Percentiles rank a stretch among this genome's conserved stretches.
phyloP scores from a whole-genome alignment of 2,113 vertebrate genomes.

The Lipophrys pholis region DNA sequence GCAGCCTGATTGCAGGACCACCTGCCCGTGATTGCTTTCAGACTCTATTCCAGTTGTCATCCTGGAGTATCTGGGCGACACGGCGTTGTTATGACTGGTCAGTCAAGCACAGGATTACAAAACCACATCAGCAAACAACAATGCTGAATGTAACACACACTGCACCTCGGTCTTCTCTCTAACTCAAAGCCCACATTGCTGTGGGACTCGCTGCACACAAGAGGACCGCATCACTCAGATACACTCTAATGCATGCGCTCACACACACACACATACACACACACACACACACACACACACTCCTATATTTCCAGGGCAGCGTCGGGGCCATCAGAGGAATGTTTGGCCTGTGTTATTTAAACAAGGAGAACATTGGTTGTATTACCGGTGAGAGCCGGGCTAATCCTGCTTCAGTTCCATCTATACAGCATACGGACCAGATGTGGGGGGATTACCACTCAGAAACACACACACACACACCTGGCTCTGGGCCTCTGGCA shows the following conservation, averaged over 20 bases:
- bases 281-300: neutral
- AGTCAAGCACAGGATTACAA: neutral
- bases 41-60: too few relatives aligned
- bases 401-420: slow-evolving; percentile 65
- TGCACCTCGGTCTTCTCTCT: neutral
- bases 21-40: neutral
- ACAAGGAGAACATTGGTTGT: slow-evolving; percentile 68
- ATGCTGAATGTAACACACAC: too few relatives aligned
- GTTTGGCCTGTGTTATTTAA: slow-evolving; percentile 62
- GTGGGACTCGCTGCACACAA: neutral
- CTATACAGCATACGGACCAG: slow-evolving; percentile 56
- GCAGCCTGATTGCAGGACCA: too few relatives aligned
- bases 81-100: neutral
- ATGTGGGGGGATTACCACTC: slow-evolving; percentile 63
- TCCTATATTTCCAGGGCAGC: slow-evolving; percentile 10
- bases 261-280: too few relatives aligned
- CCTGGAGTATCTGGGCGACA: neutral
- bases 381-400: slow-evolving; percentile 60
- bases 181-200: neutral
- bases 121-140: neutral
- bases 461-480: slow-evolving; percentile 39
- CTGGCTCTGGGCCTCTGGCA: slow-evolving; percentile 36
- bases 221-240: neutral
- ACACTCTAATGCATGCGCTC: too few relatives aligned
- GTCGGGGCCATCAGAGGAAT: slow-evolving; percentile 46